Evolutionary conservation across 2,888 invertebrate species (phyloP).

Genomic region (Brachyptera putata): DNA sequence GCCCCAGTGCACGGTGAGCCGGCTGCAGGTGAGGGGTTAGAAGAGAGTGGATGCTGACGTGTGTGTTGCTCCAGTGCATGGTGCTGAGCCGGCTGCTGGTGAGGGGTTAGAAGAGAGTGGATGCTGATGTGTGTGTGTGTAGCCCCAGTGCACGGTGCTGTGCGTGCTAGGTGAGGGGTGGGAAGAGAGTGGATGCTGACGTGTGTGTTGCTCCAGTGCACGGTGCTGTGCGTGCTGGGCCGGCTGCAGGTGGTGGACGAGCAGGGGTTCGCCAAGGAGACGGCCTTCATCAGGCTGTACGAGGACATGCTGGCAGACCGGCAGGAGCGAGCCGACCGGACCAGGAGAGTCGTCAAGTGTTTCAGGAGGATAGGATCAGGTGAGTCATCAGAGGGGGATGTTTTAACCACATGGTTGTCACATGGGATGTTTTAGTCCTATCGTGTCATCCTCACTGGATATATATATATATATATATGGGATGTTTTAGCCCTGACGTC

Average conservation of each 20-base stretch:
- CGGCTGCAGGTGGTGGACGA: not conserved
- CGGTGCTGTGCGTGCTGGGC: slow-evolving; percentile 3
- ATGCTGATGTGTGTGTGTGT: no score
- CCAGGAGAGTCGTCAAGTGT: not conserved
- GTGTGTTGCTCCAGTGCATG: not conserved
- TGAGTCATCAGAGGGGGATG: no score
- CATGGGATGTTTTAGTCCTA: no score
- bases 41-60: not conserved
- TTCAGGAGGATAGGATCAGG: slow-evolving; percentile 8
- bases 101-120: no score
- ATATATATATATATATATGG: no score
- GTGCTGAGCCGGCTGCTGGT: no score
- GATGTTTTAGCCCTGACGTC: no score
- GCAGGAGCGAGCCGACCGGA: not conserved
- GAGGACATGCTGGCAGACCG: not conserved
- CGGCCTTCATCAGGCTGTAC: not conserved
- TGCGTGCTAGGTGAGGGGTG: not conserved
- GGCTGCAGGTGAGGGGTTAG: not conserved
- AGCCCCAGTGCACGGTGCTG: no score
- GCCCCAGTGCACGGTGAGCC: no score
- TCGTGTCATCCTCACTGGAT: no score
- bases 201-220: not conserved
- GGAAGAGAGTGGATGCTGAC: not conserved
- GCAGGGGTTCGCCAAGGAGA: not conserved
- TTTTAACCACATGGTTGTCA: no score